A percentile compares a stretch with the other conserved stretches of the same genome.
Evolutionary conservation across 2,888 invertebrate genomes (phyloP).

Genomic region (Tetrapedia diversipes): DNA sequence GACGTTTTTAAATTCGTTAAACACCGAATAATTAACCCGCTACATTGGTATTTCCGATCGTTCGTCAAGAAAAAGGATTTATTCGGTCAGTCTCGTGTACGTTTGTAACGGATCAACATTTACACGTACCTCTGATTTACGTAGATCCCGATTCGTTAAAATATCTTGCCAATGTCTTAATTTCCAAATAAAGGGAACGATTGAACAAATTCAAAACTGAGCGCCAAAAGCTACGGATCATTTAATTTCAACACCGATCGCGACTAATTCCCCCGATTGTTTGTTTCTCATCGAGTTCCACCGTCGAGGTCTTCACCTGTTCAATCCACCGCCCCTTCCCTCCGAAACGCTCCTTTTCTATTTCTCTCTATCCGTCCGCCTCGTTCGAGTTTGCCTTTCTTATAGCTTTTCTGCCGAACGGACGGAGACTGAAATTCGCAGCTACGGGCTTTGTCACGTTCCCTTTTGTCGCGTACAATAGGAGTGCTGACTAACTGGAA

Average conservation of each 20-base stretch:
- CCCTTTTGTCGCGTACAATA: constrained; percentile 54
- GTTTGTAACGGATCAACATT: too few relatives aligned
- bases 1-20: constrained; percentile 4
- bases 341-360: background rate
- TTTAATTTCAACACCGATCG: too few relatives aligned
- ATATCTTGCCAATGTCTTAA: too few relatives aligned
- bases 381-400: constrained; percentile 42
- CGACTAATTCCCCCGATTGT: too few relatives aligned
- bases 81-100: background rate
- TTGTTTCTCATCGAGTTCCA: too few relatives aligned
- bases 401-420: constrained; percentile 26
- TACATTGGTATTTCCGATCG: background rate
- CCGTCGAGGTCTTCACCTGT: constrained; percentile 3
- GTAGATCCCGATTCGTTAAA: too few relatives aligned
- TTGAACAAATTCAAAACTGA: too few relatives aligned
- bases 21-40: constrained; percentile 35
- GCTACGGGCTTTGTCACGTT: constrained; percentile 42
- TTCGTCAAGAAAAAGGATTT: background rate
- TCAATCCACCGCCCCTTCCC: too few relatives aligned
- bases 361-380: constrained; percentile 14
- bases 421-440: constrained; percentile 32
- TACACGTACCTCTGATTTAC: too few relatives aligned
- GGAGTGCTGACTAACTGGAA: constrained; percentile 44
- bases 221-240: too few relatives aligned
- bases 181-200: too few relatives aligned